These are phyloP conservation scores for Arge pagana DNA, from an alignment of 2,888 invertebrate species.

Conservation along the genomic window DNA sequence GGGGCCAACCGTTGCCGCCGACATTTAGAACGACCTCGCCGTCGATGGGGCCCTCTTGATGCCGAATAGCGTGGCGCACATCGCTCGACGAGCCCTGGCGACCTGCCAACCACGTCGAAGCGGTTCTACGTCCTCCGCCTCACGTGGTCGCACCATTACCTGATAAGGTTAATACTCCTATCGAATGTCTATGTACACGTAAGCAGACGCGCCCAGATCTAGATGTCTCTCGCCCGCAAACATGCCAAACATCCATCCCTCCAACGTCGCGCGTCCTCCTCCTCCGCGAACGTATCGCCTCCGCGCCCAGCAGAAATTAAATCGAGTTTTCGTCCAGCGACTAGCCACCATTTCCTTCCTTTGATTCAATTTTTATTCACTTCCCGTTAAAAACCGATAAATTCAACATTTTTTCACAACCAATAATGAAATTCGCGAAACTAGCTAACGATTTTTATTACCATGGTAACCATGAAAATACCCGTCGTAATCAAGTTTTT, in stretches of 20 bases:
- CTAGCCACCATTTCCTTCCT: no score
- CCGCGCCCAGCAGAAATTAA: no score
- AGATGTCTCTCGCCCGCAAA: not conserved
- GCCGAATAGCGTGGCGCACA: slow-evolving; percentile 31
- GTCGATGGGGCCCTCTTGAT: slow-evolving; percentile 47
- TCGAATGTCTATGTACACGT: slow-evolving; percentile 28
- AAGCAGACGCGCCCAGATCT: not conserved
- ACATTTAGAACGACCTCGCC: slow-evolving; percentile 26
- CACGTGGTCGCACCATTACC: slow-evolving; percentile 55
- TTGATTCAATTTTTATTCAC: no score
- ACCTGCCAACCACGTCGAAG: slow-evolving; percentile 32
- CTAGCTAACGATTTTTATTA: no score
- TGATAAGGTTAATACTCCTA: slow-evolving; percentile 48
- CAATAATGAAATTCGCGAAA: no score
- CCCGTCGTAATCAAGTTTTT: no score
- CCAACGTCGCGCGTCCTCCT: slow-evolving; percentile 18
- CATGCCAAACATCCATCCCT: slow-evolving; percentile 2
- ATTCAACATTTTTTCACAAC: no score
- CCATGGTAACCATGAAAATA: no score
- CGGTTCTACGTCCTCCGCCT: slow-evolving; percentile 51
- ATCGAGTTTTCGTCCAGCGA: no score
- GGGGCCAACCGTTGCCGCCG: slow-evolving; percentile 17
- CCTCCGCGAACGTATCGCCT: no score
- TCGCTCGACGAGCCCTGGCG: slow-evolving; percentile 40
- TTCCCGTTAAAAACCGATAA: no score